A percentile compares a stretch with the other conserved stretches of the same genome.
Conservation (phyloP, 2,113 vertebrate genomes). For the Epinephelus cyanopodus region DNA sequence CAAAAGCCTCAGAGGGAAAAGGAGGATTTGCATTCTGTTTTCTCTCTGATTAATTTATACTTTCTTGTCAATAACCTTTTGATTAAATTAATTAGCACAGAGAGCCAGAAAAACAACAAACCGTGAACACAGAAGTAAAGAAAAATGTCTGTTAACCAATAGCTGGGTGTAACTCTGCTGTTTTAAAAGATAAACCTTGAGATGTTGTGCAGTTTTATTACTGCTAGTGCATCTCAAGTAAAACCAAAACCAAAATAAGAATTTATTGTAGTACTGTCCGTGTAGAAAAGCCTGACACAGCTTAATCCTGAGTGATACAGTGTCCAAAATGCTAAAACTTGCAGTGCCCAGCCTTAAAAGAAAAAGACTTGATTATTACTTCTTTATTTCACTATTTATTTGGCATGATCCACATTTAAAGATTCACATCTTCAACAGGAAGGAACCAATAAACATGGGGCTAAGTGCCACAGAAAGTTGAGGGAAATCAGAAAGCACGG, state of each 20-base stretch:
- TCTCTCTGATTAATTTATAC: slow-evolving; percentile 15
- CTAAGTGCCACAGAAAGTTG: neutral
- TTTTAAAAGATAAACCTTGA: neutral
- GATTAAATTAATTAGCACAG: slow-evolving; percentile 12
- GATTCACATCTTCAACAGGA: neutral
- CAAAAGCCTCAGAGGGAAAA: slow-evolving; percentile 9
- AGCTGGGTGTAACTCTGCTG: neutral
- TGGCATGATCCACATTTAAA: neutral
- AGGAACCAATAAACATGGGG: neutral
- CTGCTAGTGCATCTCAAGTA: neutral
- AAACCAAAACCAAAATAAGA: neutral
- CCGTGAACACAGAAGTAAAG: neutral
- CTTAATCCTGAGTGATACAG: neutral
- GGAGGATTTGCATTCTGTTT: slow-evolving; percentile 19
- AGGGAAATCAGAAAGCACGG: neutral
- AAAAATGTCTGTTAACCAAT: neutral
- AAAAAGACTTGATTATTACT: neutral
- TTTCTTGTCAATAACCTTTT: slow-evolving; percentile 18
- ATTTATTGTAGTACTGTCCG: neutral
- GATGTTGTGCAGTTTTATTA: neutral
- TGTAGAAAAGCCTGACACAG: neutral
- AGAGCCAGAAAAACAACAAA: neutral
- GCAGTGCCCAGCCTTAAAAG: neutral
- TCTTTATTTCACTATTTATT: neutral
- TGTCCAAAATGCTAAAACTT: neutral